Percentiles rank a stretch among this genome's conserved stretches.
These are phyloP conservation scores for Campopleginae sp. DNA, from an alignment of 2,888 invertebrate species.

Conservation along the genomic window DNA sequence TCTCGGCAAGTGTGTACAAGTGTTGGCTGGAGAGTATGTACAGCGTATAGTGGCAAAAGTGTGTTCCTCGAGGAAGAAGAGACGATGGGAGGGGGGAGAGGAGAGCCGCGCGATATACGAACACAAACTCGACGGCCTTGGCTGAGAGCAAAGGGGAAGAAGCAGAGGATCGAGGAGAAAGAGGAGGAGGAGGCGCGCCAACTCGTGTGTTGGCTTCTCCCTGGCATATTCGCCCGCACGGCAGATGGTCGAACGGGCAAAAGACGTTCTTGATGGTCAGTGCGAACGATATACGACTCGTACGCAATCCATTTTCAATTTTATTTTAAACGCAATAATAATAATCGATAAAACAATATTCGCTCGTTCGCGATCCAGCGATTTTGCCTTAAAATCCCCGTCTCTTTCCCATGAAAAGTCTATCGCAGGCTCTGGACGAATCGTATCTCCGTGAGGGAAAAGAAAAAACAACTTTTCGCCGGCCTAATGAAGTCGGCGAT, in stretches of 20 bases:
- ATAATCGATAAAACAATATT: not conserved
- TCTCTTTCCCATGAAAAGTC: not conserved
- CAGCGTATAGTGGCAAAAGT: slow-evolving; percentile 14
- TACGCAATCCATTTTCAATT: slow-evolving; percentile 14
- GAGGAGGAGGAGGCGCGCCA: slow-evolving; percentile 31
- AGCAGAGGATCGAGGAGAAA: slow-evolving; percentile 6
- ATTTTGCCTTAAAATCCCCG: not conserved
- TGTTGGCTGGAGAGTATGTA: slow-evolving; percentile 2
- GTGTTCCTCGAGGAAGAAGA: slow-evolving; percentile 50
- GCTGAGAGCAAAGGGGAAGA: slow-evolving; percentile 18
- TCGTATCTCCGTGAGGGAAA: not conserved
- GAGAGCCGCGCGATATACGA: slow-evolving; percentile 39
- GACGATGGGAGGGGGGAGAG: slow-evolving; percentile 49
- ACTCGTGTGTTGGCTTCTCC: slow-evolving; percentile 66
- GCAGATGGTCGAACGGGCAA: slow-evolving; percentile 54
- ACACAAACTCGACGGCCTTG: slow-evolving; percentile 59
- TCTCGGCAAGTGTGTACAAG: not conserved
- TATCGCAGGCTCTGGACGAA: too few species aligned
- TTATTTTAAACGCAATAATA: not conserved
- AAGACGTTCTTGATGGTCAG: slow-evolving; percentile 48
- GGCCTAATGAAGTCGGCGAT: not conserved
- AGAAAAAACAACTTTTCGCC: not conserved
- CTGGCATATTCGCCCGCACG: slow-evolving; percentile 56
- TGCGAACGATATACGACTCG: slow-evolving; percentile 41
- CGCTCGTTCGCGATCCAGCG: not conserved